Percentiles rank a stretch among this genome's conserved stretches.
Evolutionary conservation across 2,113 vertebrate species (phyloP).

Genomic region (Rhinoderma darwinii): DNA sequence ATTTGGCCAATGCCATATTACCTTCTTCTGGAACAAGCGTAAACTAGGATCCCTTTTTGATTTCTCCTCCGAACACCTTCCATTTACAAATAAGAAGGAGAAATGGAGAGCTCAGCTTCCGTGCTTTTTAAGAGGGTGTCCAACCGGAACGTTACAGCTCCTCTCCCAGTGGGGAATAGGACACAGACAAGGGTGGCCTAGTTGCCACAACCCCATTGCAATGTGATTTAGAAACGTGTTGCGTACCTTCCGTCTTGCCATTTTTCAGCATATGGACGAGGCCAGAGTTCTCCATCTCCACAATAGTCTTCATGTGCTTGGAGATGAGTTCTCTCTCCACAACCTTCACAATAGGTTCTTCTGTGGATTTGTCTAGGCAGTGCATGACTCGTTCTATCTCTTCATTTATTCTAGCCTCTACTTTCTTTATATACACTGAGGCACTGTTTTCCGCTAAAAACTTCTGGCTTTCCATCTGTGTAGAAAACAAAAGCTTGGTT

Average conservation of each 20-base stretch:
- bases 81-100: no score
- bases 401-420: slow-evolving; percentile 98
- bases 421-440: slow-evolving; percentile 99
- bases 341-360: slow-evolving; percentile 98
- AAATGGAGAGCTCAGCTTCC: no score
- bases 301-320: slow-evolving; percentile 99
- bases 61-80: no score
- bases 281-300: slow-evolving; percentile 99
- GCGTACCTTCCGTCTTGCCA: slow-evolving; percentile 94
- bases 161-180: no score
- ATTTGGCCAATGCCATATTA: no score
- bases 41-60: no score
- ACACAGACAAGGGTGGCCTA: no score
- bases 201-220: no score
- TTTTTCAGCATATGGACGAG: slow-evolving; percentile 99
- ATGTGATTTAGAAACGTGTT: neutral
- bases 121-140: no score
- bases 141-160: neutral
- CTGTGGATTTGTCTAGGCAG: slow-evolving; percentile 97
- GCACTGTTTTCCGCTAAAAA: slow-evolving; percentile 99
- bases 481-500: neutral
- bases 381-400: slow-evolving; percentile 99
- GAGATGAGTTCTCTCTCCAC: slow-evolving; percentile 98
- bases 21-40: no score
- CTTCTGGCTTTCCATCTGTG: slow-evolving; percentile 99